Percentiles rank a stretch among this genome's conserved stretches.
Evolutionary conservation across 2,888 invertebrate species (phyloP).

Genomic region (Aphodius granarius): DNA sequence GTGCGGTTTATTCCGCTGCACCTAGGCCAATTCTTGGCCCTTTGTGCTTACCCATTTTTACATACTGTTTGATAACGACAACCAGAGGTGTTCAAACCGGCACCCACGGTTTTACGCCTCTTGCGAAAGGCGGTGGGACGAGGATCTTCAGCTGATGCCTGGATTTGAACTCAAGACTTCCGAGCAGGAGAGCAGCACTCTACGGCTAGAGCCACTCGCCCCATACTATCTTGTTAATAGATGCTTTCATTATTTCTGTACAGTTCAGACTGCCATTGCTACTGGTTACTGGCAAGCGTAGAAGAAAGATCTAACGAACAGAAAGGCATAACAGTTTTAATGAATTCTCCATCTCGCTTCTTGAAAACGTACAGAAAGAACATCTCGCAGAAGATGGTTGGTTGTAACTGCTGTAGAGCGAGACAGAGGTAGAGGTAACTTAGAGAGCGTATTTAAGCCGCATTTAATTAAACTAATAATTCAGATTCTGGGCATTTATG

Average conservation of each 20-base stretch:
- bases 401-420: not conserved
- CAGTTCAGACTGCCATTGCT: not conserved
- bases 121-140: too few relatives aligned
- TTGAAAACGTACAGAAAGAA: not conserved
- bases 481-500: constrained; percentile 4
- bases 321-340: constrained; percentile 6
- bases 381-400: not conserved
- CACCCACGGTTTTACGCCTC: too few relatives aligned
- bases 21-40: too few relatives aligned
- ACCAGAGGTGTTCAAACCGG: too few relatives aligned
- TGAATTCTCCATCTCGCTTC: constrained; percentile 5
- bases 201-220: too few relatives aligned
- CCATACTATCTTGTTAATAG: too few relatives aligned
- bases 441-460: constrained; percentile 9
- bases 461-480: constrained; percentile 14
- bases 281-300: not conserved
- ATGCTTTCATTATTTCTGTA: not conserved
- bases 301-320: not conserved
- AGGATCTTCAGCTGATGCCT: too few relatives aligned
- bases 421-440: not conserved
- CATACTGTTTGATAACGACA: too few relatives aligned
- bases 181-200: too few relatives aligned
- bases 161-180: too few relatives aligned
- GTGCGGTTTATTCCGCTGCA: too few relatives aligned
- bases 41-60: too few relatives aligned